phyloP scores from a whole-genome alignment of 2,888 invertebrate genomes.

The Aphodius granarius region DNA sequence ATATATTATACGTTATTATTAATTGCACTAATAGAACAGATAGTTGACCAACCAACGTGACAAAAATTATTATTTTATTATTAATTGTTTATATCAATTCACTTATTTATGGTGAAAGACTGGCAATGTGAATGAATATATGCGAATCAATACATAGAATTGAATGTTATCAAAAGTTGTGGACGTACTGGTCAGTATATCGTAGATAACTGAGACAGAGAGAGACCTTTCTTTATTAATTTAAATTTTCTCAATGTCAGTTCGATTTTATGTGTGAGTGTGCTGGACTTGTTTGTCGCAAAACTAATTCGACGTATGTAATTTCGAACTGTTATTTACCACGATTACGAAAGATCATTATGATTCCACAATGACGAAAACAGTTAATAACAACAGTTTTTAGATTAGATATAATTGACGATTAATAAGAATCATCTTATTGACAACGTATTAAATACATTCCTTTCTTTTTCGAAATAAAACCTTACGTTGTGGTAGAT shows the following conservation, averaged over 20 bases:
- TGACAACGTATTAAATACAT: no score
- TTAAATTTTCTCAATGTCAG: not conserved
- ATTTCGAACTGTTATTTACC: not conserved
- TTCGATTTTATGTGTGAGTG: not conserved
- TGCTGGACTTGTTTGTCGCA: not conserved
- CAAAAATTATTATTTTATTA: not conserved
- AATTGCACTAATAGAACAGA: conserved; percentile 5
- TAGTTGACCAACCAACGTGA: not conserved
- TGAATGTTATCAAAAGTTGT: not conserved
- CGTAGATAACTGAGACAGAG: not conserved
- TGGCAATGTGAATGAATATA: not conserved
- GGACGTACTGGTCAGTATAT: not conserved
- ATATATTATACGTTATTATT: not conserved
- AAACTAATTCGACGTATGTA: not conserved
- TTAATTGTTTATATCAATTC: not conserved
- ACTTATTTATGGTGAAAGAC: not conserved
- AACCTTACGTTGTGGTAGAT: no score
- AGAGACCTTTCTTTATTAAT: not conserved
- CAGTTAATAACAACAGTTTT: not conserved
- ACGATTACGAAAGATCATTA: not conserved
- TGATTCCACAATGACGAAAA: not conserved
- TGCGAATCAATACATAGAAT: not conserved
- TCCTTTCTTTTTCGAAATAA: no score
- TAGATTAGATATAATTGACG: no score
- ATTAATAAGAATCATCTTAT: no score